A percentile compares a stretch with the other conserved stretches of the same genome.
These are phyloP conservation scores for Mongoloraphidia duomilia DNA, from an alignment of 2,888 invertebrate genomes.

Conservation along the genomic window DNA sequence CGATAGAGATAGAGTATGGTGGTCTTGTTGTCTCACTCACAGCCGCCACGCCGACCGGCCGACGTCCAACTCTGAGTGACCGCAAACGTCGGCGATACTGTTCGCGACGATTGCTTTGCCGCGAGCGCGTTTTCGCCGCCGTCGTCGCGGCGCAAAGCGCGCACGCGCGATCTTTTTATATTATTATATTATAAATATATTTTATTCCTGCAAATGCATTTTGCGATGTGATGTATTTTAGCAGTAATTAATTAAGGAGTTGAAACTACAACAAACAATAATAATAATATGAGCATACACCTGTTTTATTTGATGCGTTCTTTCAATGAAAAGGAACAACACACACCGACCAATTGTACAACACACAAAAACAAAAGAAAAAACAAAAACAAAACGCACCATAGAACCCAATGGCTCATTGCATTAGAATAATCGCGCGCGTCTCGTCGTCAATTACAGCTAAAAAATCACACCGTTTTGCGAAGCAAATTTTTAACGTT, in stretches of 20 bases:
- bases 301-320: conserved; percentile 16
- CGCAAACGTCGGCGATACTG: too few relatives aligned
- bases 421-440: too few relatives aligned
- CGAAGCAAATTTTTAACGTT: conserved; percentile 3
- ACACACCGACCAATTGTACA: conserved; percentile 3
- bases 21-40: too few relatives aligned
- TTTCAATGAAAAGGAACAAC: neutral
- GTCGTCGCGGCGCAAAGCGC: too few relatives aligned
- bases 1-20: too few relatives aligned
- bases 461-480: conserved; percentile 21
- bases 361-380: neutral
- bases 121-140: too few relatives aligned
- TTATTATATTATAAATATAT: conserved; percentile 51
- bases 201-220: conserved; percentile 68
- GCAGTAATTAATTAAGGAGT: conserved; percentile 32
- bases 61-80: too few relatives aligned
- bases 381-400: too few relatives aligned
- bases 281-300: conserved; percentile 20
- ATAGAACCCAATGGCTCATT: too few relatives aligned
- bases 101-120: too few relatives aligned
- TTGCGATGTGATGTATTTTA: conserved; percentile 54
- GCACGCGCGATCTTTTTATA: conserved; percentile 19
- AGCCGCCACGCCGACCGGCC: too few relatives aligned
- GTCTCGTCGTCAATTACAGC: conserved; percentile 21
- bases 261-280: conserved; percentile 13